Evolutionary conservation across 2,888 invertebrate genomes (phyloP), one percentile per base, ranked within the genome.

Genomic region (Ichneumoninae sp.): DNA sequence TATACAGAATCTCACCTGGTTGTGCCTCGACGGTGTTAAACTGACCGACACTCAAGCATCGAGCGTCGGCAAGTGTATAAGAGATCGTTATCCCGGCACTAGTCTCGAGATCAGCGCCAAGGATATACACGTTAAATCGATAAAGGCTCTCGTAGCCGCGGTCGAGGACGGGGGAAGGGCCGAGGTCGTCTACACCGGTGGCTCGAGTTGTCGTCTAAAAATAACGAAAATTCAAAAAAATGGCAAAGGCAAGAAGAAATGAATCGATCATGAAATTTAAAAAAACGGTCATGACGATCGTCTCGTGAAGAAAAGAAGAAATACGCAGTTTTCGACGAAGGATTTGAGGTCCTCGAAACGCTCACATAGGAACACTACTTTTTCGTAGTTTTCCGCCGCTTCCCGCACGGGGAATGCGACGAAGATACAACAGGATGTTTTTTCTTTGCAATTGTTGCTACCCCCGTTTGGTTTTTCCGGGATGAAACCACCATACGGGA

Each of bases 91-190:
- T 82, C 91, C 93, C 1, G 94, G 94, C 0, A 90, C 91, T 5
- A 88, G 89, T 13, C 87, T 94, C 65, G 93, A 94, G 83, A 89
- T 94, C 81, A 93, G 93, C 85, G 92, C 93, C 19, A 94, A 94
- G 75, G 93, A 94, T 83, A 91, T 94, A 19, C 89, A 92, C 77
- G 92, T 92, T 4, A 92, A 89, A 63, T 91, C 93, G 60, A 90
- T 94, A 44, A 94, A 94, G 73, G 90, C 93, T 3, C 86, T 94
- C 74, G 93, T 94, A 1, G 87, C 92, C 13, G 92, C 92, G 8
- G 87, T 92, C 40, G 94, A 94, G 84, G 94, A 94, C 13, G 93
- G 92, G 0, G 93, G 92, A 3, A 90, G 92, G 68, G 92, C 93
- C 4, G 93, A 93, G 70, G 93, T 93, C 1, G 87, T 91, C 22